phyloP scores from a whole-genome alignment of 2,888 invertebrate species.

The Beris morrisii region DNA sequence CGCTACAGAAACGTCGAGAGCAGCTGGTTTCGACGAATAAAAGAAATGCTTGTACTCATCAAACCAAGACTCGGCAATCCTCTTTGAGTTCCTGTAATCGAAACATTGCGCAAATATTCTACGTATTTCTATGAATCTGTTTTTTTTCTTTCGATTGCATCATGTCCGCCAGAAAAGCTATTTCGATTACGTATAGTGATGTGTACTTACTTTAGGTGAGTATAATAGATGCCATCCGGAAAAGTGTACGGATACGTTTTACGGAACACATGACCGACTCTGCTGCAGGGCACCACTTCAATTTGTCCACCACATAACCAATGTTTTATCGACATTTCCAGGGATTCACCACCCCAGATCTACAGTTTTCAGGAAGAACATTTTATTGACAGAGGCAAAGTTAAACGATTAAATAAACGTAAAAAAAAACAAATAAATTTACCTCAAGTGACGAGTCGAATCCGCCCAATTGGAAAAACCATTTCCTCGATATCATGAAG shows the following conservation, averaged over 20 bases:
- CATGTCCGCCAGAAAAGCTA: neutral
- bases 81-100: conserved; percentile 52
- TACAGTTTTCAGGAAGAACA: conserved; percentile 34
- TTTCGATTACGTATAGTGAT: neutral
- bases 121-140: too few relatives aligned
- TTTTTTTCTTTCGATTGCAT: too few relatives aligned
- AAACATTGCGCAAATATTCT: too few relatives aligned
- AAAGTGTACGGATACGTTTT: conserved; percentile 50
- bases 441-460: conserved; percentile 54
- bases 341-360: conserved; percentile 57
- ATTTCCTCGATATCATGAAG: conserved; percentile 54
- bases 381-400: conserved; percentile 27
- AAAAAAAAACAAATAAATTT: conserved; percentile 23
- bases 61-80: conserved; percentile 57
- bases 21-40: conserved; percentile 51
- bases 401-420: conserved; percentile 1
- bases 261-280: conserved; percentile 56
- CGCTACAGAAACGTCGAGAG: conserved; percentile 43
- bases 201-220: conserved; percentile 51
- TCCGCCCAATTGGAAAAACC: conserved; percentile 53
- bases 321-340: conserved; percentile 54
- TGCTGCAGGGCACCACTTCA: conserved; percentile 56
- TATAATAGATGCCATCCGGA: conserved; percentile 47
- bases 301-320: conserved; percentile 58
- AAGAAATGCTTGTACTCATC: conserved; percentile 56